Base-by-base conservation (phyloP, 2,888 invertebrate species). In the Octonoba sinensis region DNA sequence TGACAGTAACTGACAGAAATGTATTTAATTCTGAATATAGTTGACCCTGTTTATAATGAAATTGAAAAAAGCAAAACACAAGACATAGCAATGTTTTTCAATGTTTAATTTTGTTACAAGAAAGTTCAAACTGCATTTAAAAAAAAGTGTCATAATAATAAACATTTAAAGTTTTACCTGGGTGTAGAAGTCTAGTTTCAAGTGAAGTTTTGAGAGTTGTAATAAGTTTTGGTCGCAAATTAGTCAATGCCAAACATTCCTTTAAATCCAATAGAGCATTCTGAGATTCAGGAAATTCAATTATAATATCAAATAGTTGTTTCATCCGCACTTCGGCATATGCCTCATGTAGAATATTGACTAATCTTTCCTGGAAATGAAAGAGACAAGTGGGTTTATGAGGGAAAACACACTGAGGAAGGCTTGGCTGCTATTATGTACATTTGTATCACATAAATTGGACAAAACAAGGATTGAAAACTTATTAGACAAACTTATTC, bases 231-330 rank as follows among this genome's bases (percentile, higher is more conserved):
- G 92, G 90, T 84, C 96, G 91, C 82, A 97, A 89, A 88, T 96
- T 94, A 16, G 96, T 96, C 88, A 95, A 94, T 85, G 93, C 93
- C 86, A 98, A 90, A 87, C 97, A 97, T 36, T 92, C 89, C 86
- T 93, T 93, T 36, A 98, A 91, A 88, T 98, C 98, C 88, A 95
- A 94, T 51, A 98, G 92, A 1, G 96, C 96, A 20, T 96, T 95
- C 86, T 95, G 93, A 0, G 97, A 97, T 86, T 98, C 97, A 0
- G 98, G 98, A 90, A 94, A 98, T 88, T 97, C 97, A 86, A 98
- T 96, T 74, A 98, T 96, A 81, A 98, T 97, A 87, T 95, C 96
- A 88, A 98, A 98, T 70, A 98, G 91, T 88, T 98, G 96, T 85
- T 95, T 94, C 84, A 97, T 96, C 86, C 96, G 92, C 69, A 93